Percentiles rank a stretch among this genome's conserved stretches.
Evolutionary conservation across 1,140 invertebrate genomes (phyloP).

Genomic region (Trichonephila clavata): DNA sequence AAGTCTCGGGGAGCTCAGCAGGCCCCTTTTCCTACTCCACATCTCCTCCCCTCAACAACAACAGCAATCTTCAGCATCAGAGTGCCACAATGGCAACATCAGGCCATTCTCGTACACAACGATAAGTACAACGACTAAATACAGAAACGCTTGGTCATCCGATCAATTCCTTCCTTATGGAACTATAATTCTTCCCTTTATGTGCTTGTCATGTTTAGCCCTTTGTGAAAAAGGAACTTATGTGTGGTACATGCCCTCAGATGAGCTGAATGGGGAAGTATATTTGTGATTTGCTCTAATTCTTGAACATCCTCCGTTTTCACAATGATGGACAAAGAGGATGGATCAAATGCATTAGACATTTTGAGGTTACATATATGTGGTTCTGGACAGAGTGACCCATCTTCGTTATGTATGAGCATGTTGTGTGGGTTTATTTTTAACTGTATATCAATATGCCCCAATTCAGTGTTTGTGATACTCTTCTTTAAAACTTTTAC

Average conservation of each 20-base stretch:
- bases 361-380: not conserved
- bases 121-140: conserved; percentile 42
- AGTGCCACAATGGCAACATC: conserved; percentile 59
- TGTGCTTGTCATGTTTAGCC: conserved; percentile 45
- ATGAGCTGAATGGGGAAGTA: not conserved
- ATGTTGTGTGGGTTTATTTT: conserved; percentile 58
- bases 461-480: conserved; percentile 60
- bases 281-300: not conserved
- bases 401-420: conserved; percentile 15
- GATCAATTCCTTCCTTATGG: conserved; percentile 41
- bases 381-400: not conserved
- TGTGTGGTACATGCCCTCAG: not conserved
- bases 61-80: conserved; percentile 67
- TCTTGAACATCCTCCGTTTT: conserved; percentile 11
- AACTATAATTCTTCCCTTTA: conserved; percentile 42
- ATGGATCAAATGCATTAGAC: conserved; percentile 21
- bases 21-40: conserved; percentile 52
- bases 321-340: not conserved
- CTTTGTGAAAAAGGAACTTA: conserved; percentile 18
- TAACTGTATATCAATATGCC: conserved; percentile 58
- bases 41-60: conserved; percentile 72
- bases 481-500: conserved; percentile 70
- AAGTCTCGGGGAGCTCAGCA: conserved; percentile 52
- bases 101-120: conserved; percentile 47
- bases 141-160: conserved; percentile 31